phyloP scores from a whole-genome alignment of 2,888 invertebrate species.

The Gastrophysa polygoni region DNA sequence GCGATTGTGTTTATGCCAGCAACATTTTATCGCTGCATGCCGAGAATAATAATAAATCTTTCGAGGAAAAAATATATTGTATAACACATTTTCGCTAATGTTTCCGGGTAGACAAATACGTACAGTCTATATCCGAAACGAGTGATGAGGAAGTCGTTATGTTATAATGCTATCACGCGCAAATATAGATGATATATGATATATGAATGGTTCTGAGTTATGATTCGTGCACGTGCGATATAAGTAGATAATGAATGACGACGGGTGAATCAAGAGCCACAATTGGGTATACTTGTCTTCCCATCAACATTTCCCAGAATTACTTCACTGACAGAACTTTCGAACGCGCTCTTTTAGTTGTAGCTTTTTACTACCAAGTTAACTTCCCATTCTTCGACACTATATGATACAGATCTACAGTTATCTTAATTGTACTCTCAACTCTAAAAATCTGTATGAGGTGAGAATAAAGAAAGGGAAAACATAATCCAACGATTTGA shows the following conservation, averaged over 20 bases:
- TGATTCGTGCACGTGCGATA: neutral
- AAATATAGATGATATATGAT: constrained; percentile 5
- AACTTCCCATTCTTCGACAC: too few species aligned
- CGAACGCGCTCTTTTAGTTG: too few species aligned
- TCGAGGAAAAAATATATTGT: constrained; percentile 29
- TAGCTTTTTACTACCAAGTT: too few species aligned
- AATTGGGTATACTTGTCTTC: too few species aligned
- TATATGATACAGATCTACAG: too few species aligned
- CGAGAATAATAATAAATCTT: constrained; percentile 17
- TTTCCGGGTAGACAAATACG: constrained; percentile 36
- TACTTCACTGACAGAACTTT: too few species aligned
- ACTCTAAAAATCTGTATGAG: too few species aligned
- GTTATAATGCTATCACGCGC: neutral
- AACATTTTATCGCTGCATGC: constrained; percentile 3
- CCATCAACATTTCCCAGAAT: too few species aligned
- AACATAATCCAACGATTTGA: too few species aligned
- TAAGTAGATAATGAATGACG: neutral
- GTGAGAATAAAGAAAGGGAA: too few species aligned
- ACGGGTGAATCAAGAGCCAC: too few species aligned
- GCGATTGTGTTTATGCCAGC: constrained; percentile 9
- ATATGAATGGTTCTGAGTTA: neutral
- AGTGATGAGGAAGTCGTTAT: constrained; percentile 14
- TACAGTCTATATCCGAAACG: constrained; percentile 8
- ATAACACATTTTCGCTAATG: constrained; percentile 30
- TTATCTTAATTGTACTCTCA: too few species aligned